phyloP scores from a whole-genome alignment of 2,113 vertebrate species.

The Corythornis madagascariensis region DNA sequence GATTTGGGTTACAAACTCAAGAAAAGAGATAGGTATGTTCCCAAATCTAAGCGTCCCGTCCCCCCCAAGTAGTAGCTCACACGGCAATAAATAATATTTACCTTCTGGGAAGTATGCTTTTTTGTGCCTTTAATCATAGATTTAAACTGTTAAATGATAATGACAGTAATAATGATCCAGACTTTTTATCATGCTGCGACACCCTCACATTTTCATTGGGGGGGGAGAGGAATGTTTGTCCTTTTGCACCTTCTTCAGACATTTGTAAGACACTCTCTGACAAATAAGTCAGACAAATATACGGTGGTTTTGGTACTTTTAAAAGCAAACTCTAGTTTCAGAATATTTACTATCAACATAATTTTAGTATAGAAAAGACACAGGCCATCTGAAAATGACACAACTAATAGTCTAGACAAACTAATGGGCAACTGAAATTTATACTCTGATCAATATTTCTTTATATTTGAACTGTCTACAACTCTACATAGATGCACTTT shows the following conservation, averaged over 20 bases:
- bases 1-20: no score
- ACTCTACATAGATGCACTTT: neutral
- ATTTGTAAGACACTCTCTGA: neutral
- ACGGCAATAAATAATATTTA: no score
- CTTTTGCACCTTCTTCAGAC: neutral
- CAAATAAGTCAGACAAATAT: neutral
- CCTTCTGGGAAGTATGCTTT: no score
- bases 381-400: neutral
- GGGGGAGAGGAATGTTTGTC: neutral
- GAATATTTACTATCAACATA: neutral
- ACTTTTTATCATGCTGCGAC: no score
- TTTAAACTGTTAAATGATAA: no score
- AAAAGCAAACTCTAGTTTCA: neutral
- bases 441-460: neutral
- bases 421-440: neutral
- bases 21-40: no score
- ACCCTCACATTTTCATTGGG: no score
- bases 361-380: neutral
- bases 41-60: no score
- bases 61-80: no score
- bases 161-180: no score
- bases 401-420: neutral
- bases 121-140: no score
- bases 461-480: neutral
- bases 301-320: neutral